Conservation (phyloP, 2,113 vertebrate genomes). For the Xiphorhynchus elegans region DNA sequence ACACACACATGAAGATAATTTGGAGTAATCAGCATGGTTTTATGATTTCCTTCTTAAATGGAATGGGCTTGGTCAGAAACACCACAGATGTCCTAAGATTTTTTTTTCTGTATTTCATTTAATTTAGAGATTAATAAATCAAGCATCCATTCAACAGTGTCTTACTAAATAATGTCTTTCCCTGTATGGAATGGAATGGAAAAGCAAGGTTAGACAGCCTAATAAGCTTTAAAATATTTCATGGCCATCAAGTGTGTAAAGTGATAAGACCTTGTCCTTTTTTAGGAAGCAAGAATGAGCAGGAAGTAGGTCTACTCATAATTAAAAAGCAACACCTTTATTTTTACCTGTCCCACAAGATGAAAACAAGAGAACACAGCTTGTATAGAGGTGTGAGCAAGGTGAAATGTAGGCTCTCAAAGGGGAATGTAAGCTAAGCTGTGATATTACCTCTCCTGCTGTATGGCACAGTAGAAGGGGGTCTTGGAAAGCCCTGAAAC, state of each 20-base stretch:
- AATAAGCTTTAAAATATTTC: neutral
- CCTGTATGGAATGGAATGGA: neutral
- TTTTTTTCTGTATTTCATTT: neutral
- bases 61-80: neutral
- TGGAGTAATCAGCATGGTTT: neutral
- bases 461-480: neutral
- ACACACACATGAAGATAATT: neutral
- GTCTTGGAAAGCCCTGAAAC: neutral
- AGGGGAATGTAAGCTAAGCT: neutral
- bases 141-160: neutral
- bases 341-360: neutral
- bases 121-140: neutral
- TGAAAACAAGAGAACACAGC: neutral
- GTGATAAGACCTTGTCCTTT: neutral
- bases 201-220: neutral
- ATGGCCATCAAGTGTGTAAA: neutral
- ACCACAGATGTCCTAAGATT: neutral
- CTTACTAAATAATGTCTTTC: neutral
- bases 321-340: neutral
- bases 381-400: neutral
- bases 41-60: neutral
- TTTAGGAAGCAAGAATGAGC: neutral
- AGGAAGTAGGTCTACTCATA: neutral
- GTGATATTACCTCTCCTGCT: neutral
- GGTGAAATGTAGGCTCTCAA: neutral